Evolutionary conservation across 2,113 vertebrate species (phyloP).

Genomic region (Danionella cerebrum): DNA sequence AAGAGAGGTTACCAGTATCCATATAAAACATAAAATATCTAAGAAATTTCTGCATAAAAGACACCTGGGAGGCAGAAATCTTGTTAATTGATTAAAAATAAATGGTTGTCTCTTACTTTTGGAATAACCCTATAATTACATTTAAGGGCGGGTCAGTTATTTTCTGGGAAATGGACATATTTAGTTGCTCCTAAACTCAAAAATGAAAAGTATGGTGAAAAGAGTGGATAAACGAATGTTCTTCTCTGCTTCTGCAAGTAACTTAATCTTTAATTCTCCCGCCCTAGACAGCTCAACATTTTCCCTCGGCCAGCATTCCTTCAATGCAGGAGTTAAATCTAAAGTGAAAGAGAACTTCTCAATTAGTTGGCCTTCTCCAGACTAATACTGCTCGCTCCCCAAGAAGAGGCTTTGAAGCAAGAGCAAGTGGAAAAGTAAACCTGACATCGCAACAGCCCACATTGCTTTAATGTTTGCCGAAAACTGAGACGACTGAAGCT

Average conservation of each 20-base stretch:
- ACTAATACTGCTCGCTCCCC: constrained; percentile 36
- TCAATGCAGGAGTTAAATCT: constrained; percentile 45
- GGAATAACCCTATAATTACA: no score
- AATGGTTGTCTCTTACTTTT: no score
- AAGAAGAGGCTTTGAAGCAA: constrained; percentile 52
- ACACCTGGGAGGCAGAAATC: no score
- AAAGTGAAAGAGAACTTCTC: constrained; percentile 46
- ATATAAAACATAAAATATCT: no score
- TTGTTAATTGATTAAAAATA: no score
- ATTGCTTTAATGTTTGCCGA: constrained; percentile 34
- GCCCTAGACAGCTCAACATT: constrained; percentile 33
- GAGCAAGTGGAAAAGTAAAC: constrained; percentile 52
- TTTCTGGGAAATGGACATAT: constrained; percentile 58
- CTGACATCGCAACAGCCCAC: constrained; percentile 29
- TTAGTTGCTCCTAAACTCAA: constrained; percentile 31
- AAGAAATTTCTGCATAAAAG: no score
- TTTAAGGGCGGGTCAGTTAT: no score
- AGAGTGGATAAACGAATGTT: constrained; percentile 40
- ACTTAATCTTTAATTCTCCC: constrained; percentile 37
- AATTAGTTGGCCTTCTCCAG: constrained; percentile 46
- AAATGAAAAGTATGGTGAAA: constrained; percentile 24
- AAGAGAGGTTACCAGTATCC: no score
- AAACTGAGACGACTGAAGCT: neutral
- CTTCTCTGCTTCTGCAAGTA: constrained; percentile 43
- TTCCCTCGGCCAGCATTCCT: constrained; percentile 31